These are phyloP conservation scores for Pseudomyrmex gracilis DNA, from an alignment of 1,140 invertebrate species.

Conservation along the genomic window DNA sequence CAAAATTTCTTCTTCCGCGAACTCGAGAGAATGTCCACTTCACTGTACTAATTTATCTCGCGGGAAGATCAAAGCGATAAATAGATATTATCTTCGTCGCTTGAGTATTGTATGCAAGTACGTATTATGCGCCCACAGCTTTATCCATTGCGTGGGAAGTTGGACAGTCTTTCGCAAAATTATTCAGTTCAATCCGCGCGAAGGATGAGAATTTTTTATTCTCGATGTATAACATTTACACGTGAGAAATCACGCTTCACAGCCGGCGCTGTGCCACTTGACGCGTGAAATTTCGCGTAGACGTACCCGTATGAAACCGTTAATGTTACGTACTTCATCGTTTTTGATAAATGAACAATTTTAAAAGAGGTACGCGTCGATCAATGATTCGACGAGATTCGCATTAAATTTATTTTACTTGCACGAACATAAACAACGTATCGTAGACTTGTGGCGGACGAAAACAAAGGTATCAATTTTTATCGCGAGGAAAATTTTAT, in stretches of 20 bases:
- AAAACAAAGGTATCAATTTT: neutral
- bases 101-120: neutral
- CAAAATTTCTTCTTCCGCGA: constrained; percentile 10
- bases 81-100: neutral
- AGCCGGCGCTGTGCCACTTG: neutral
- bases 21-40: neutral
- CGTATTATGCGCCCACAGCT: neutral
- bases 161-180: neutral
- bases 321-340: too few species aligned
- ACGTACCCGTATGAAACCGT: too few species aligned
- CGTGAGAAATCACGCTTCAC: neutral
- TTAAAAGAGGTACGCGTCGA: too few species aligned
- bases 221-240: neutral
- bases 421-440: too few species aligned
- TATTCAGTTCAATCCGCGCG: neutral
- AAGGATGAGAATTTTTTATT: neutral
- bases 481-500: too few species aligned
- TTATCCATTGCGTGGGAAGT: neutral
- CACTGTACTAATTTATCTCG: constrained; percentile 5
- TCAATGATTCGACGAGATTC: too few species aligned
- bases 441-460: too few species aligned
- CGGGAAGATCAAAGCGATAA: constrained; percentile 8
- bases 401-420: too few species aligned
- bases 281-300: neutral
- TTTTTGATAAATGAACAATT: too few species aligned